Evolutionary conservation across 2,113 vertebrate species (phyloP).

Genomic region (Erythrolamprus reginae): DNA sequence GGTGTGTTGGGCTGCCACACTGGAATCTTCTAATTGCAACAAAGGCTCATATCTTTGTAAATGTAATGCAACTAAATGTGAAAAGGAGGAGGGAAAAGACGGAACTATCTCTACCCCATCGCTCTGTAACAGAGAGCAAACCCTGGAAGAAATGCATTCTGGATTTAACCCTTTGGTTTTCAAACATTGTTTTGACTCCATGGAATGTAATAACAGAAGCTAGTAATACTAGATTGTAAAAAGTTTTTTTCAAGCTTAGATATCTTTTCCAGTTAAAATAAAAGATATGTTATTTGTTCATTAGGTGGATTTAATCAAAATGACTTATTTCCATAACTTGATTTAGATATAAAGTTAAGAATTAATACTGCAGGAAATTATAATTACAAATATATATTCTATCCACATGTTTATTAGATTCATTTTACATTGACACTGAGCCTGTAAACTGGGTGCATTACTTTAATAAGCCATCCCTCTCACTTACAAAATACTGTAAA

Average conservation of each 20-base stretch:
- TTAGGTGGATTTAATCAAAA: neutral
- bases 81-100: constrained; percentile 21
- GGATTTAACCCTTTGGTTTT: neutral
- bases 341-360: neutral
- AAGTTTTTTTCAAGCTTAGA: neutral
- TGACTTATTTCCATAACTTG: neutral
- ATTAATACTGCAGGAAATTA: neutral
- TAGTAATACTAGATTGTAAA: neutral
- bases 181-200: neutral
- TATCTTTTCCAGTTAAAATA: neutral
- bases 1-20: constrained; percentile 59
- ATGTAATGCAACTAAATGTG: constrained; percentile 43
- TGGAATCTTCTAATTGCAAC: constrained; percentile 61
- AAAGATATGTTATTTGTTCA: neutral
- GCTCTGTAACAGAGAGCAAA: constrained; percentile 7
- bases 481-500: neutral
- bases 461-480: neutral
- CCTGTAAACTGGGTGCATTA: neutral
- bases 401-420: neutral
- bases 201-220: neutral
- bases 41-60: constrained; percentile 55
- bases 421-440: neutral
- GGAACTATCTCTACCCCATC: constrained; percentile 27
- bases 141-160: neutral
- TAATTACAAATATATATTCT: neutral